phyloP scores from a whole-genome alignment of 2,113 vertebrate genomes.

The Neotoma lepida region DNA sequence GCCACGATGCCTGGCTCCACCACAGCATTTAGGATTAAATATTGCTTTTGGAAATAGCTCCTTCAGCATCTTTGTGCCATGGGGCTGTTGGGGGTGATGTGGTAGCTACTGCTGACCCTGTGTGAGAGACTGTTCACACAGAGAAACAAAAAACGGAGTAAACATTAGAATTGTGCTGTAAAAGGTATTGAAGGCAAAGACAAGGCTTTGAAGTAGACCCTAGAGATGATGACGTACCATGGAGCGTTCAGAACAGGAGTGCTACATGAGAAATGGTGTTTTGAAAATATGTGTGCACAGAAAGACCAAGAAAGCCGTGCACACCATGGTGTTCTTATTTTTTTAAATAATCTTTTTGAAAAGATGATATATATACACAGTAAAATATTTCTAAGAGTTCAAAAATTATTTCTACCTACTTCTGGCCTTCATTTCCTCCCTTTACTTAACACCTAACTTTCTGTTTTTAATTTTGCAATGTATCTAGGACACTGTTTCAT shows the following conservation, averaged over 20 bases:
- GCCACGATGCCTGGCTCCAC: not conserved
- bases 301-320: not conserved
- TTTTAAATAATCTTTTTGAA: not conserved
- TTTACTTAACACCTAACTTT: not conserved
- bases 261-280: not conserved
- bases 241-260: not conserved
- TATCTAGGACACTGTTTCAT: not conserved
- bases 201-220: not conserved
- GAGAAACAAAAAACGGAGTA: not conserved
- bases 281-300: not conserved
- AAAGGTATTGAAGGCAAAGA: not conserved
- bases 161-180: not conserved
- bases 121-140: not conserved
- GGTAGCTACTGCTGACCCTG: not conserved
- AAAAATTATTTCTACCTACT: not conserved
- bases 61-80: not conserved
- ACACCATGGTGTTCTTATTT: not conserved
- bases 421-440: not conserved
- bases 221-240: fast-evolving
- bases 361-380: not conserved
- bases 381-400: not conserved
- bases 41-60: not conserved
- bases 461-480: not conserved
- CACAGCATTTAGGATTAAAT: not conserved
- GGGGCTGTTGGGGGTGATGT: not conserved